Evolutionary conservation across 2,797 vertebrate genomes (phyloP).

Genomic region (Menidia menidia): DNA sequence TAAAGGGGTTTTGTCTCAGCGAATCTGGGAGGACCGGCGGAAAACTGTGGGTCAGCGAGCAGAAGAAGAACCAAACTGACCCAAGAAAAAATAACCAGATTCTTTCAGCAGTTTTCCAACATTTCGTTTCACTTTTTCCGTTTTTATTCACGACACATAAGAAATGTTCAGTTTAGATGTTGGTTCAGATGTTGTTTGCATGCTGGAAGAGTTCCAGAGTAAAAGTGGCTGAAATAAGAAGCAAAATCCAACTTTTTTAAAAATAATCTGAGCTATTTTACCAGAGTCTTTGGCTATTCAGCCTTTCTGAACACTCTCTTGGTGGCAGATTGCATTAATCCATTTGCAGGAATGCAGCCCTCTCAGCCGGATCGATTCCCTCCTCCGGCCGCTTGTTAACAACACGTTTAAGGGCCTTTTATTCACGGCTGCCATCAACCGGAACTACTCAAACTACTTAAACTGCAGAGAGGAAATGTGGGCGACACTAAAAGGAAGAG

Average conservation of each 20-base stretch:
- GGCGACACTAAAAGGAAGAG: background rate
- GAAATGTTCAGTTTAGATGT: too few species aligned
- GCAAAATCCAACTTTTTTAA: background rate
- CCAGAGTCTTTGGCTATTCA: background rate
- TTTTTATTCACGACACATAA: too few species aligned
- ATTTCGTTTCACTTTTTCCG: too few species aligned
- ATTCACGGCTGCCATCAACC: constrained; percentile 12
- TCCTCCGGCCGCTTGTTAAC: background rate
- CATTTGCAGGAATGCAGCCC: constrained; percentile 8
- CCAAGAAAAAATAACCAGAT: too few species aligned
- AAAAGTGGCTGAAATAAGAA: too few species aligned
- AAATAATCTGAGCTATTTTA: background rate
- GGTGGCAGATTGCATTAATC: constrained; percentile 43
- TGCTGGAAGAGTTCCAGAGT: too few species aligned
- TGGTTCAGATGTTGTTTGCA: too few species aligned
- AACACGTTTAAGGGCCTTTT: constrained; percentile 32
- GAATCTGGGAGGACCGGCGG: too few species aligned
- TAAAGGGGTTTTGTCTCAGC: too few species aligned
- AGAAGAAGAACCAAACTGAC: too few species aligned
- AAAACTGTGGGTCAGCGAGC: too few species aligned
- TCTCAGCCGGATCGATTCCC: constrained; percentile 24
- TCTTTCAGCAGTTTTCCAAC: too few species aligned
- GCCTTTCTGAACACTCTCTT: constrained; percentile 8
- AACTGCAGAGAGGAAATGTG: background rate
- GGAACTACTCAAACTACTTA: background rate